Evolutionary conservation across 2,797 vertebrate species (phyloP), one percentile per base, ranked within the genome.

Genomic region (Sus cebifrons): DNA sequence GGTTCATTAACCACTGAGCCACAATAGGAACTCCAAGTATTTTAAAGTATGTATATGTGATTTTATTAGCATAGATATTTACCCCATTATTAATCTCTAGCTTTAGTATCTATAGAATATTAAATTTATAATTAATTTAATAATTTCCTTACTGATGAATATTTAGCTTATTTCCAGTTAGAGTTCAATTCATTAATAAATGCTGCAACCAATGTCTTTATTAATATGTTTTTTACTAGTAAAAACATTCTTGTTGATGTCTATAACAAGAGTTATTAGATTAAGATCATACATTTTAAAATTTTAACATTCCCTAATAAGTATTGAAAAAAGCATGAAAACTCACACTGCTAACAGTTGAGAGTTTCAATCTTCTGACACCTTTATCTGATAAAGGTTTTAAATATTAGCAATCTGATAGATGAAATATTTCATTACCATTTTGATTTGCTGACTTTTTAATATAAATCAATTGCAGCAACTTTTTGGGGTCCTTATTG

Each of bases 381-480:
- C 0, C 13, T 6, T 58, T 68, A 16, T 2, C 20, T 36, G 21
- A 89, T 25, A 40, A 1, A 29, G 70, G 15, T 68, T 87, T 81
- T 82, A 78, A 85, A 67, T 86, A 56, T 32, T 86, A 5, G 16
- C 5, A 74, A 29, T 60, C 12, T 75, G 20, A 75, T 88, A 7
- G 15, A 32, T 82, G 14, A 86, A 68, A 52, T 89, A 68, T 54
- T 6, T 65, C 77, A 10, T 93, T 85, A 65, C 9, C 60, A 17
- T 92, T 85, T 78, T 67, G 18, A 52, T 40, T 86, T 87, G 25
- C 3, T 40, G 62, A 79, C 70, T 87, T 77, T 83, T 52, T 78
- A 58, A n/a, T 74, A 58, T 58, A 70, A 93, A 44, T 58, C 60
- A 93, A 44, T 93, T 62, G 14, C 92, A 92, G 11, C 17, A 65